Evolutionary conservation across 2,113 vertebrate genomes (phyloP).

Genomic region (Osmerus mordax): DNA sequence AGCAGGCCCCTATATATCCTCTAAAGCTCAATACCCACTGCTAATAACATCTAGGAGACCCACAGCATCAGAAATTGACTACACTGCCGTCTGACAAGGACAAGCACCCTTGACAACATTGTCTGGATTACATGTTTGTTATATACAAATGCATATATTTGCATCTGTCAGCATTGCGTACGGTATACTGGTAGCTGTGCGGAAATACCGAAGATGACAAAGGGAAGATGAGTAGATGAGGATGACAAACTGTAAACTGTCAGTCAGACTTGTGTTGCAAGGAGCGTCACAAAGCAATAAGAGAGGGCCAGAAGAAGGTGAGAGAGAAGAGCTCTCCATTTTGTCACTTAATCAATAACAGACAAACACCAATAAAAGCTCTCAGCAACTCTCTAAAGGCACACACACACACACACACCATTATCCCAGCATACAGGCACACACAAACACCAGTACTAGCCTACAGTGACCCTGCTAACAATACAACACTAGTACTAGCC

Average conservation of each 20-base stretch:
- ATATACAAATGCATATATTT: not conserved
- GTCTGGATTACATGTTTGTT: not conserved
- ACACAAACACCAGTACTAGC: not conserved
- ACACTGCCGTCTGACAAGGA: not conserved
- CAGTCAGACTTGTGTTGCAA: conserved; percentile 34
- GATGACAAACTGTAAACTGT: not conserved
- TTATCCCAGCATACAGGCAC: not conserved
- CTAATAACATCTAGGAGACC: conserved; percentile 75
- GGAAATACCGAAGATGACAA: not conserved
- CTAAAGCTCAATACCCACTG: conserved; percentile 72
- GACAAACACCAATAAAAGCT: conserved; percentile 38
- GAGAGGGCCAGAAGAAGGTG: conserved; percentile 11
- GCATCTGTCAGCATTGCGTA: not conserved
- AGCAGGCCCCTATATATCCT: conserved; percentile 70
- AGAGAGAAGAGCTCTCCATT: conserved; percentile 13
- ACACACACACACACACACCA: not conserved
- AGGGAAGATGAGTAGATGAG: conserved; percentile 8
- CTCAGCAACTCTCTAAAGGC: not conserved
- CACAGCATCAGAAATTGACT: conserved; percentile 41
- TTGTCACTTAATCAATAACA: conserved; percentile 37
- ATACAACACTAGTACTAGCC: not conserved
- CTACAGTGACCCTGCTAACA: not conserved
- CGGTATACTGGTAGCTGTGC: not conserved
- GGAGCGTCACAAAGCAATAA: conserved; percentile 29
- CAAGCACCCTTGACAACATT: not conserved